phyloP scores from a whole-genome alignment of 1,140 invertebrate species.

The Lucilia cuprina region DNA sequence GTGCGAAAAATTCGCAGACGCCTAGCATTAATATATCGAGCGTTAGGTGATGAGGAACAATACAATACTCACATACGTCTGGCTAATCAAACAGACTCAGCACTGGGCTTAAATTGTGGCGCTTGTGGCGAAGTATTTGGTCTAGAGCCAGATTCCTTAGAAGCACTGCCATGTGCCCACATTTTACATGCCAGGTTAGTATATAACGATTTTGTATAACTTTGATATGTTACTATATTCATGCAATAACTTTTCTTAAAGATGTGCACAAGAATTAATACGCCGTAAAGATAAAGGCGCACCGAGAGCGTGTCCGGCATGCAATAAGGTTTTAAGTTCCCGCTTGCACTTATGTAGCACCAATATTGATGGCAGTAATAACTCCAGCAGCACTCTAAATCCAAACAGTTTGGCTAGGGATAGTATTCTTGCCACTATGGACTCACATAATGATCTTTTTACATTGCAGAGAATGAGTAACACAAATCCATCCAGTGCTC shows the following conservation, averaged over 20 bases:
- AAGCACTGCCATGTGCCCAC: slow-evolving; percentile 82
- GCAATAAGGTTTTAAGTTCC: slow-evolving; percentile 70
- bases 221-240: not conserved
- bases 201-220: not conserved
- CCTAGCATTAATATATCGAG: slow-evolving; percentile 78
- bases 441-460: slow-evolving; percentile 42
- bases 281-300: slow-evolving; percentile 71
- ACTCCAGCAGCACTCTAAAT: not conserved
- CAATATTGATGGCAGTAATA: slow-evolving; percentile 40
- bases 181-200: slow-evolving; percentile 81
- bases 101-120: slow-evolving; percentile 78
- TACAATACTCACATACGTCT: slow-evolving; percentile 75
- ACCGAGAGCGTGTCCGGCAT: slow-evolving; percentile 69
- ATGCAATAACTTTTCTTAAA: slow-evolving; percentile 48
- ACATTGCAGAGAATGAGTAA: slow-evolving; percentile 28
- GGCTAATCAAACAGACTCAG: slow-evolving; percentile 73
- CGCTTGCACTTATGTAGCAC: slow-evolving; percentile 62
- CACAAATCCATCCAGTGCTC: slow-evolving; percentile 9
- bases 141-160: slow-evolving; percentile 74
- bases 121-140: slow-evolving; percentile 79
- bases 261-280: slow-evolving; percentile 76
- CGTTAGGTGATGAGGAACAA: slow-evolving; percentile 81
- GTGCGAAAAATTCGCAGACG: slow-evolving; percentile 78
- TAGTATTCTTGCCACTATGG: slow-evolving; percentile 37
- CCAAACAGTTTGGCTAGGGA: not conserved